phyloP scores from a whole-genome alignment of 1,140 invertebrate species.

The Ephestia elutella region DNA sequence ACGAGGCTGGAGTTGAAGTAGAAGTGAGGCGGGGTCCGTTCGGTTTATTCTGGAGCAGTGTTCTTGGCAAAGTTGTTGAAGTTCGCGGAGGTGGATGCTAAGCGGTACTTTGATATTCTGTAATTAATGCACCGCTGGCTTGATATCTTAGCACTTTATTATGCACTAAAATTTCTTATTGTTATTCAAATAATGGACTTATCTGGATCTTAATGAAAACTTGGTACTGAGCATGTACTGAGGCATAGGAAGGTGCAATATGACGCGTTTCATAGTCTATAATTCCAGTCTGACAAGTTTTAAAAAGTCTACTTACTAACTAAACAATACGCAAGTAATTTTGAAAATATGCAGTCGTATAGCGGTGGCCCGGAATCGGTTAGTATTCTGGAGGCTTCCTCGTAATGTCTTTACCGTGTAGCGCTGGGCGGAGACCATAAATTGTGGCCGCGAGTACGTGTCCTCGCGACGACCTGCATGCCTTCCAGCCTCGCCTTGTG shows the following conservation, averaged over 20 bases:
- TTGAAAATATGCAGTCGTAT: too few species aligned
- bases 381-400: conserved; percentile 23
- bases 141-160: not conserved
- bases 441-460: conserved; percentile 34
- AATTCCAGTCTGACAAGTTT: too few species aligned
- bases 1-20: conserved; percentile 53
- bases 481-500: conserved; percentile 36
- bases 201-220: too few species aligned
- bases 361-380: not conserved
- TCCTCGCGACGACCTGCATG: conserved; percentile 46
- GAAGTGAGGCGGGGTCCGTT: conserved; percentile 28
- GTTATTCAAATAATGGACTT: not conserved
- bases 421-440: conserved; percentile 45
- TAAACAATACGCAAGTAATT: too few species aligned
- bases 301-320: too few species aligned
- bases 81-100: conserved; percentile 37
- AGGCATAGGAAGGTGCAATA: too few species aligned
- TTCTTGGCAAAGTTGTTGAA: conserved; percentile 43
- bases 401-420: conserved; percentile 28
- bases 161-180: not conserved
- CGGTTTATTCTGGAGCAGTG: conserved; percentile 45
- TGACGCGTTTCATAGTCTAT: too few species aligned
- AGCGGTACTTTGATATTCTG: conserved; percentile 8
- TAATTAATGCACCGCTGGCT: conserved; percentile 7
- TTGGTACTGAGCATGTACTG: too few species aligned